Evolutionary conservation across 92 coral and sea anemone genomes (phyloP), one percentile per base, ranked within the genome.

Genomic region (Porites evermanni): DNA sequence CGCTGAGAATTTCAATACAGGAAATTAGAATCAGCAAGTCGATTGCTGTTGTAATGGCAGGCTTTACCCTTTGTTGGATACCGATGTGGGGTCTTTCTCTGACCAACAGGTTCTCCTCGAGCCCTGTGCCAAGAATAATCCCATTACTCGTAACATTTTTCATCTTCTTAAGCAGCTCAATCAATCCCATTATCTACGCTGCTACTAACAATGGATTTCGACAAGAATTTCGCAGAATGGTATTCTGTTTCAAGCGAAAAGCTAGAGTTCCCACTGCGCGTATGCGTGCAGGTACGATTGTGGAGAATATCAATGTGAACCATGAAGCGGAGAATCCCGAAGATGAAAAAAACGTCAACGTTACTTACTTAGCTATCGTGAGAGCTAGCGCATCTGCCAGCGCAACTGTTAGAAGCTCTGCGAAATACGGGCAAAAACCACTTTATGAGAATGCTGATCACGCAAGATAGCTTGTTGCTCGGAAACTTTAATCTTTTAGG

Each of bases 71-170:
- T 3, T 70, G 86, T 14, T 81, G 86, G 86, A 70, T 81, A 17
- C 86, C 86, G n/a, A 81, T 81, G 70, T 81, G 86, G 86, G 19
- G 78, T 18, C 77, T 81, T 6, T 70, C 86, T 19, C 78, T 81
- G 10, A 70, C 86, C 3, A 81, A 70, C 59, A 77, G 86, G 14
- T 81, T 81, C 29, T 70, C 26, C 10, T 44, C 78, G 24, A 71
- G 24, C 2, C 78, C 78, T 1, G 86, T 71, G 0, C 70, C 78
- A 2, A 72, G 78, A 18, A 47, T 71, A 14, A 13, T 81, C 12
- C 86, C 86, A 11, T 19, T 81, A 32, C 54, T 81, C 1, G 86
- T 81, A 13, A 81, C 78, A 12, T 81, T 81, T 47, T 81, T 81
- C 16, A 66, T 81, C 3, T 81, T 81, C 51, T 59, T 81, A 50